Base-by-base conservation (phyloP, 2,888 invertebrate genomes). In the Cerastis leucographa region DNA sequence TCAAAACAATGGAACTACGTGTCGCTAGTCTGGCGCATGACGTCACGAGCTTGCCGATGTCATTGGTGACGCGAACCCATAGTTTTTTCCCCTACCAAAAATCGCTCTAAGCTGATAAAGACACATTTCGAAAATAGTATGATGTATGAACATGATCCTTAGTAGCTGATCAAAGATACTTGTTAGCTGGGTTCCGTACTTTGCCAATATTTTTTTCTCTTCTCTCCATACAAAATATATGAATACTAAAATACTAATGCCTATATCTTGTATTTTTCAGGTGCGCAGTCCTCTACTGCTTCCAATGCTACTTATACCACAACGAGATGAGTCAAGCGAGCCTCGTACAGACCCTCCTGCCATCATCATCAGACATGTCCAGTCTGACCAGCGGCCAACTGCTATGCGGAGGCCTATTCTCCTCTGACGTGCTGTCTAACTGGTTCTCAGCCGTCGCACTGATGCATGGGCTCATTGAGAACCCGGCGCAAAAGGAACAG, bases 381-480 rank as follows among this genome's bases (percentile, higher is more conserved):
- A 97, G 97, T 8, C 94, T 98, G 25, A 98, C 98, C 14, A 98
- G 97, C 70, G 99, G 99, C 0, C 99, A 99, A 94, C 96, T 99
- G 40, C 97, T 99, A 19, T 99, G 99, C 92, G 98, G 99, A 2
- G 99, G 99, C 0, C 95, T 99, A 44, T 99, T 99, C 94, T 99
- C 98, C 71, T 96, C 97, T 0, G 99, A 99, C 92, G 97, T 98
- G 0, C 96, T 99, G 42, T 99, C 99, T 46, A 99, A 99, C 94
- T 99, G 99, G 99, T 99, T 99, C 95, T 98, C 99, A 0, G 97
- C 99, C 0, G 98, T 99, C 0, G 99, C 99, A 0, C 95, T 99
- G 42, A 98, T 99, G 92, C 99, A 99, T 92, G 98, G 98, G 0
- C 96, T 99, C 35, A 97, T 99, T 11, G 99, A 99, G 81, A 99